phyloP scores from a whole-genome alignment of 2,113 vertebrate species.

The Varanus salvator region DNA sequence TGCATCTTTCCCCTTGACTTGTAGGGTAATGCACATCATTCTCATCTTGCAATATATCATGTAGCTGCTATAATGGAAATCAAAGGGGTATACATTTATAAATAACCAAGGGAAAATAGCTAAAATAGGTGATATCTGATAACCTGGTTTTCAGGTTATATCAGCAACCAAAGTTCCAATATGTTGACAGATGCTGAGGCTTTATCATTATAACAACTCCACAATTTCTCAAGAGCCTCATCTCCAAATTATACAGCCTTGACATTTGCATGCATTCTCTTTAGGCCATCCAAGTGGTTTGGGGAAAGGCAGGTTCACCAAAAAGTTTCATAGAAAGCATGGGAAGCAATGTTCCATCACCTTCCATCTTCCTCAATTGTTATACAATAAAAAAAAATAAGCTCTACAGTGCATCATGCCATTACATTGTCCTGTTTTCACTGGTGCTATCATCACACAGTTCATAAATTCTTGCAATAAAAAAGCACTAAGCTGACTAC shows the following conservation, averaged over 20 bases:
- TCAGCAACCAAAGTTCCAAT: not conserved
- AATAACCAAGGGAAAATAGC: not conserved
- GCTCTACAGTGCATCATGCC: not conserved
- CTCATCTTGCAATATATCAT: no score
- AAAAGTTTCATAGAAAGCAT: conserved; percentile 31
- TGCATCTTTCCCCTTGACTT: not conserved
- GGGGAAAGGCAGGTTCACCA: not conserved
- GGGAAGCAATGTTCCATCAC: conserved; percentile 48
- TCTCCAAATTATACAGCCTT: not conserved
- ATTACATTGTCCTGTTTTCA: conserved; percentile 63
- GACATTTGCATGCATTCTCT: not conserved
- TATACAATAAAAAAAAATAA: conserved; percentile 46
- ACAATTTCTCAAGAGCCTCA: not conserved
- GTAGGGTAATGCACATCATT: not conserved
- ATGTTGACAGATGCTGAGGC: not conserved
- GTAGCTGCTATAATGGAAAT: not conserved
- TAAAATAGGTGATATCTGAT: not conserved
- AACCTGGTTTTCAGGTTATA: not conserved
- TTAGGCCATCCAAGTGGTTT: not conserved
- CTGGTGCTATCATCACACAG: conserved; percentile 53
- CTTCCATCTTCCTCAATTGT: conserved; percentile 47
- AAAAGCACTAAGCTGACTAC: conserved; percentile 41
- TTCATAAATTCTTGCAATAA: conserved; percentile 67
- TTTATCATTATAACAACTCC: not conserved
- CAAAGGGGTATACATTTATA: not conserved